Evolutionary conservation across 2,113 vertebrate species (phyloP).

Genomic region (Turdus rufiventris): DNA sequence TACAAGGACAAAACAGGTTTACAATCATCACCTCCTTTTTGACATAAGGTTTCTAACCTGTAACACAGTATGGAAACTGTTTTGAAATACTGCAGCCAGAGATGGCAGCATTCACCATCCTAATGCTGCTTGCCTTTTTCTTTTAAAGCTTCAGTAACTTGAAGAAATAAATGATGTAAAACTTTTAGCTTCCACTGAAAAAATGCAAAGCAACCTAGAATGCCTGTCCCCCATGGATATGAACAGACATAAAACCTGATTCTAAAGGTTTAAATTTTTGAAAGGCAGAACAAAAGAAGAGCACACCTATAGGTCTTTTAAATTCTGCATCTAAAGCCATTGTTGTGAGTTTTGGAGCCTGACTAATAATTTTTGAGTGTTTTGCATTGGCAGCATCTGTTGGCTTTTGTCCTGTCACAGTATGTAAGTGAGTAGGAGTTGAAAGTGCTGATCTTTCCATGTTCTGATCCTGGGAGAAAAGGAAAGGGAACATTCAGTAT

Average conservation of each 20-base stretch:
- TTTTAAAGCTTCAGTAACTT: neutral
- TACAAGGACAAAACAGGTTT: neutral
- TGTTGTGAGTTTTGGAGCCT: neutral
- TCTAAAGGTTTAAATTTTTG: neutral
- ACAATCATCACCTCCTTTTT: neutral
- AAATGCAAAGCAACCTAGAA: neutral
- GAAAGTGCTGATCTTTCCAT: slow-evolving; percentile 34
- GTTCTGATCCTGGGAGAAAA: slow-evolving; percentile 22
- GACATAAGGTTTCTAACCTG: neutral
- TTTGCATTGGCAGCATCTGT: slow-evolving; percentile 15
- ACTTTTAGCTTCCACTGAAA: neutral
- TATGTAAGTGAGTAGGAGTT: neutral
- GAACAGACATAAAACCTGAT: neutral
- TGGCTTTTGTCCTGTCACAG: slow-evolving; percentile 30
- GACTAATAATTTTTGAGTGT: slow-evolving; percentile 4
- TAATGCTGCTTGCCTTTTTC: neutral
- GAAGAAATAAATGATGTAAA: neutral
- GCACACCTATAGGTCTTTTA: neutral
- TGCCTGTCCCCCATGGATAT: neutral
- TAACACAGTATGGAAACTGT: neutral
- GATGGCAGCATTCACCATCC: slow-evolving; percentile 26
- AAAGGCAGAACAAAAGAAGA: neutral
- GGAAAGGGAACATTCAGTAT: neutral
- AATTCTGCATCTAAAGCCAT: neutral
- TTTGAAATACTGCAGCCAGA: neutral